Conservation (phyloP, 1,140 invertebrate species). For the Lysiphlebus fabarum region DNA sequence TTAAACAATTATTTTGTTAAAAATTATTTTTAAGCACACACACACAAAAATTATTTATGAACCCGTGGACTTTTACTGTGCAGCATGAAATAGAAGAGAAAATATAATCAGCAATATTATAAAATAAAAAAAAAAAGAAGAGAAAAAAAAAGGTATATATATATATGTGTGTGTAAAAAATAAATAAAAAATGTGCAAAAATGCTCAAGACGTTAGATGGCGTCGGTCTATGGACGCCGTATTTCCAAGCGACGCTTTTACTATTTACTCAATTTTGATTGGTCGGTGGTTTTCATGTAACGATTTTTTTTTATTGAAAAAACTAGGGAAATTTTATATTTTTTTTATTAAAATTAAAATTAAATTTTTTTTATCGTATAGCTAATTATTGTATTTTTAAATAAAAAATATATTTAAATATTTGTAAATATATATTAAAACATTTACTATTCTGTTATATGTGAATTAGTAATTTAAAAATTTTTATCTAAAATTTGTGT, state of each 20-base stretch:
- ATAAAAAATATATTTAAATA: no score
- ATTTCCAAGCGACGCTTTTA: neutral
- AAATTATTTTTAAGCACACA: no score
- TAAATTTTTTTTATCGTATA: no score
- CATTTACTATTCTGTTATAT: no score
- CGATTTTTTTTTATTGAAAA: neutral
- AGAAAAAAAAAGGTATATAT: slow-evolving; percentile 45
- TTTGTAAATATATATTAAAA: no score
- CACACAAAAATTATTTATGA: no score
- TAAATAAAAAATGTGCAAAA: slow-evolving; percentile 35
- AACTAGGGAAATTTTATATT: neutral
- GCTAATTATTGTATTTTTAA: no score
- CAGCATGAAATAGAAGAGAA: neutral
- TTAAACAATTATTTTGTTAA: no score
- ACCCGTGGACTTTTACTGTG: slow-evolving; percentile 25
- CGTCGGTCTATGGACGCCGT: slow-evolving; percentile 52
- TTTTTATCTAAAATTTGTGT: no score
- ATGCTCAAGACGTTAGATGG: slow-evolving; percentile 54
- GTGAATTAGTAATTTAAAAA: no score
- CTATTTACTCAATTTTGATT: neutral
- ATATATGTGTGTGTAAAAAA: no score
- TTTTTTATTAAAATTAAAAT: neutral
- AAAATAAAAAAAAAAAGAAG: neutral
- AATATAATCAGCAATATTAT: no score
- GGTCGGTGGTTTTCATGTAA: neutral